Conservation (phyloP, 2,797 vertebrate genomes). For the Stomatorhinus walkeri region DNA sequence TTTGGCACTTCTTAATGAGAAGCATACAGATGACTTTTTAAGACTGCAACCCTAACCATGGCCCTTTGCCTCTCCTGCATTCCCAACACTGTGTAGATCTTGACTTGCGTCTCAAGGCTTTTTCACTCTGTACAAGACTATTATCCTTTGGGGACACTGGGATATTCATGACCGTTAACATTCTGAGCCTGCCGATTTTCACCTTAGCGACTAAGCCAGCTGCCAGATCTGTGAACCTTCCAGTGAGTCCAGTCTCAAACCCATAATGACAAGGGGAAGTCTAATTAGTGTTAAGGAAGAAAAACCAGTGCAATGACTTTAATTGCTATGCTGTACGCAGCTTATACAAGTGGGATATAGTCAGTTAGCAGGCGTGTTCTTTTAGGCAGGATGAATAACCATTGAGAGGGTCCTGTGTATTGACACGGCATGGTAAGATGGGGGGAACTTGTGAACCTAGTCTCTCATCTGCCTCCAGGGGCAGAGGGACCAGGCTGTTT, state of each 20-base stretch:
- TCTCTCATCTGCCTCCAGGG: conserved; percentile 40
- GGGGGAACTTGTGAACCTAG: conserved; percentile 34
- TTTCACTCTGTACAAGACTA: neutral
- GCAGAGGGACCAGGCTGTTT: conserved; percentile 24
- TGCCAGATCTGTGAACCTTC: conserved; percentile 56
- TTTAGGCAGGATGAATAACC: neutral
- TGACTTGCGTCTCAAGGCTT: conserved; percentile 7
- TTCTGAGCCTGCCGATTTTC: conserved; percentile 43
- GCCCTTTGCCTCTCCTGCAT: neutral
- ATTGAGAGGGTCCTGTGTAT: neutral
- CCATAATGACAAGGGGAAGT: neutral
- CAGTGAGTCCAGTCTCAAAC: conserved; percentile 7
- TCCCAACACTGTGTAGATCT: neutral
- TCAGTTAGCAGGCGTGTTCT: neutral
- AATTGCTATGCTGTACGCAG: neutral
- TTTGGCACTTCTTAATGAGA: neutral
- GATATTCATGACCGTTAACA: neutral
- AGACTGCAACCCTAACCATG: neutral
- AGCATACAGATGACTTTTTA: neutral
- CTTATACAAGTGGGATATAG: neutral
- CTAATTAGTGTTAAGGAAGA: neutral
- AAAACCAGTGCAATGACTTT: neutral
- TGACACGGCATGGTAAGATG: conserved; percentile 36
- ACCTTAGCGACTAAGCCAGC: conserved; percentile 47
- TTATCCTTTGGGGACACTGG: neutral